Conservation (phyloP, 2,113 vertebrate species). For the Dipodomys spectabilis region DNA sequence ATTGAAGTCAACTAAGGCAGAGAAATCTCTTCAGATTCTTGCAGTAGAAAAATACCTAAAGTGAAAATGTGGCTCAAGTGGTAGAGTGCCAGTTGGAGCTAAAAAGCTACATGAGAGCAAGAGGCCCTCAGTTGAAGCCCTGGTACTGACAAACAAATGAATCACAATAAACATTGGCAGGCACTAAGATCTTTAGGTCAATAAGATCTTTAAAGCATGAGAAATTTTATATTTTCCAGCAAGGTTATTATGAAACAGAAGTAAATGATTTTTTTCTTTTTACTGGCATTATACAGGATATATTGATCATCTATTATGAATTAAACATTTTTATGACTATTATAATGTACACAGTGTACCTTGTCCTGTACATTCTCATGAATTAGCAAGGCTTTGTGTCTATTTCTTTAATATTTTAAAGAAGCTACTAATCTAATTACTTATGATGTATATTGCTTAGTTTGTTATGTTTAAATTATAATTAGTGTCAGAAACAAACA, state of each 20-base stretch:
- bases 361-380: background rate
- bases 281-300: background rate
- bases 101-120: too few species aligned
- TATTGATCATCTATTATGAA: background rate
- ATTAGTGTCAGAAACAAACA: background rate
- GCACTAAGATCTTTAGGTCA: background rate
- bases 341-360: background rate
- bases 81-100: too few species aligned
- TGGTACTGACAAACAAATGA: background rate
- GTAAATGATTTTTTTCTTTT: background rate
- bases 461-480: slow-evolving; percentile 52
- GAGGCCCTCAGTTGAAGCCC: too few species aligned
- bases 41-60: too few species aligned
- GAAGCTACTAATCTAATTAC: slow-evolving; percentile 38
- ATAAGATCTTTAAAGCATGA: background rate
- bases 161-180: background rate
- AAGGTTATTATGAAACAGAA: slow-evolving; percentile 32
- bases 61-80: too few species aligned
- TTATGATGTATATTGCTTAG: background rate
- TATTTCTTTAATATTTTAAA: slow-evolving; percentile 41
- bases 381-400: slow-evolving; percentile 12
- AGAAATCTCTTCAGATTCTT: too few species aligned
- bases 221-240: background rate
- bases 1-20: too few species aligned
- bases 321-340: background rate